Percentiles rank a stretch among this genome's conserved stretches.
Evolutionary conservation across 30 jellyfish, hydroid and myxozoan genomes (phyloP).

Genomic region (Aurelia coerulea): DNA sequence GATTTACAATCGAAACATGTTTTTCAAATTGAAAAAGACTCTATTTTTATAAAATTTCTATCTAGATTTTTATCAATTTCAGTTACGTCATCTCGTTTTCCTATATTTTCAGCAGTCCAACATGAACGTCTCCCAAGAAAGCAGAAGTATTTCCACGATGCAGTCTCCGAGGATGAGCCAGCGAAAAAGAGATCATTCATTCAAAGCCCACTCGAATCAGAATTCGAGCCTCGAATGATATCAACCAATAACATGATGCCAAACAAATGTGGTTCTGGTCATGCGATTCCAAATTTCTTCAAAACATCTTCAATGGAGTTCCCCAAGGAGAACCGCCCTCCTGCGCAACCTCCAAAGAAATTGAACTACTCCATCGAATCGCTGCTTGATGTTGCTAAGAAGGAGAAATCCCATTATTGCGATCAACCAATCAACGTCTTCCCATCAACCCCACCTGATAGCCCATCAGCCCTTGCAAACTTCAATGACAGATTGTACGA

Average conservation of each 20-base stretch:
- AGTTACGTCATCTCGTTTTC: neutral
- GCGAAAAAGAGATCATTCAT: slow-evolving; percentile 18
- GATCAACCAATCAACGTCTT: slow-evolving; percentile 13
- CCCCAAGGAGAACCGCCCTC: slow-evolving; percentile 74
- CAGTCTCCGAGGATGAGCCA: slow-evolving; percentile 14
- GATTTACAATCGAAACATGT: no score
- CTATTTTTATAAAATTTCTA: no score
- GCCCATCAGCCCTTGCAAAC: slow-evolving; percentile 60
- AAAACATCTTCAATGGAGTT: slow-evolving; percentile 30
- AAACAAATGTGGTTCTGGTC: slow-evolving; percentile 13
- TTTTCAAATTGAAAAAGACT: no score
- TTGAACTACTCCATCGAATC: slow-evolving; percentile 88
- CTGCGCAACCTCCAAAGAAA: slow-evolving; percentile 62
- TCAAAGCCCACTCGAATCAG: slow-evolving; percentile 18
- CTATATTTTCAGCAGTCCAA: slow-evolving; percentile 81
- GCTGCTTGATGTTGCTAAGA: slow-evolving; percentile 78
- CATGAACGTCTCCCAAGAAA: slow-evolving; percentile 91
- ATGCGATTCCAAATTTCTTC: slow-evolving; percentile 18
- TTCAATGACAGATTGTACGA: slow-evolving; percentile 59
- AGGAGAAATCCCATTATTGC: slow-evolving; percentile 50
- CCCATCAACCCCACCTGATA: slow-evolving; percentile 77
- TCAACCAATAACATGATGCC: slow-evolving; percentile 28
- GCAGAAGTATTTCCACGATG: slow-evolving; percentile 19
- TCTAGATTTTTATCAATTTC: no score
- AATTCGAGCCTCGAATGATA: slow-evolving; percentile 19